Evolutionary conservation across 2,888 invertebrate genomes (phyloP).

Genomic region (Eucera pruinosa): DNA sequence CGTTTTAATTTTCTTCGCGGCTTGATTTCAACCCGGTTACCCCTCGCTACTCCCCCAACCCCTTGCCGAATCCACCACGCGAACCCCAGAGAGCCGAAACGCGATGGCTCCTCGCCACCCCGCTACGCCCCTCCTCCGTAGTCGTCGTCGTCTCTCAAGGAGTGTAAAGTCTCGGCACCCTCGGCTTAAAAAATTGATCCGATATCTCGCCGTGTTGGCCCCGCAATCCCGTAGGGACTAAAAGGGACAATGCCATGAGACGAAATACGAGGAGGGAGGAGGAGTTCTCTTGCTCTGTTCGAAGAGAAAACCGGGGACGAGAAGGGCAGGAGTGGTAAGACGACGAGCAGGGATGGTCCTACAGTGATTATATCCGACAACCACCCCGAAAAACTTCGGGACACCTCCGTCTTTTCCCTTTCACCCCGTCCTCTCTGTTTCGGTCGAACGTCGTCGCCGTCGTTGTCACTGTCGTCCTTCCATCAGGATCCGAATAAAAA

Average conservation of each 20-base stretch:
- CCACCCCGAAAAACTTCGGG: conserved; percentile 75
- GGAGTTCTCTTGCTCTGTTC: conserved; percentile 50
- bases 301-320: conserved; percentile 55
- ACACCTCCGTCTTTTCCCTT: conserved; percentile 66
- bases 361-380: conserved; percentile 82
- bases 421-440: conserved; percentile 30
- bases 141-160: conserved; percentile 76
- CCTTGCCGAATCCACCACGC: conserved; percentile 26
- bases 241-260: conserved; percentile 82
- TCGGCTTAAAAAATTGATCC: conserved; percentile 85
- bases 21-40: conserved; percentile 79
- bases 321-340: conserved; percentile 52
- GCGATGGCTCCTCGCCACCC: conserved; percentile 46
- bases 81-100: conserved; percentile 54
- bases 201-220: conserved; percentile 83
- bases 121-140: conserved; percentile 33
- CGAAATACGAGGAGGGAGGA: conserved; percentile 72
- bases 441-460: conserved; percentile 34
- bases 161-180: conserved; percentile 84
- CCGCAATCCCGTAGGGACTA: conserved; percentile 80
- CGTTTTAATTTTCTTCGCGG: conserved; percentile 84
- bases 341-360: conserved; percentile 63
- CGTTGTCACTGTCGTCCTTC: conserved; percentile 57
- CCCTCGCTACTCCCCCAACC: conserved; percentile 27
- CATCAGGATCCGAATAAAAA: conserved; percentile 77